These are phyloP conservation scores for Enteromius paludinosus DNA, from an alignment of 2,797 vertebrate species.

Conservation along the genomic window DNA sequence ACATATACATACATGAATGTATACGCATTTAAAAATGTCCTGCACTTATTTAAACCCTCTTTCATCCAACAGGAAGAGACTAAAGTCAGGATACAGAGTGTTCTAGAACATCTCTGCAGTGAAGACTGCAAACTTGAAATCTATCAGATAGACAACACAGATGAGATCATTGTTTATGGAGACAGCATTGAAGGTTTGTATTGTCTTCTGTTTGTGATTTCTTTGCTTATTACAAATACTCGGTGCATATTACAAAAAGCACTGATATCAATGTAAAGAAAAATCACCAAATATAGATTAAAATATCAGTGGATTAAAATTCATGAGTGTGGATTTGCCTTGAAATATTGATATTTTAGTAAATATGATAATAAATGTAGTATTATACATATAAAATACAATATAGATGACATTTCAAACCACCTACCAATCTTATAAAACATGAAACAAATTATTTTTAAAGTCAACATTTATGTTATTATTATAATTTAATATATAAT, in stretches of 20 bases:
- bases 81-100: constrained; percentile 69
- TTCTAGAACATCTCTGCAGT: constrained; percentile 72
- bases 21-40: background rate
- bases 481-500: background rate
- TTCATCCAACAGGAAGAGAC: constrained; percentile 68
- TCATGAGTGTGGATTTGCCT: background rate
- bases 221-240: background rate
- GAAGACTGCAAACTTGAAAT: constrained; percentile 77
- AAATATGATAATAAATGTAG: background rate
- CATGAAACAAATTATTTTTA: background rate
- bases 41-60: background rate
- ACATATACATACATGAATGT: background rate
- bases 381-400: background rate
- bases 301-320: background rate
- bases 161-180: constrained; percentile 75
- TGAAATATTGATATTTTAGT: background rate
- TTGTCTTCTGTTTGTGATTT: background rate
- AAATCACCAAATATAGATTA: background rate
- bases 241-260: background rate
- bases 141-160: constrained; percentile 73
- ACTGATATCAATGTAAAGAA: background rate
- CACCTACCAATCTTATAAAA: background rate
- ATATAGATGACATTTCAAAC: background rate
- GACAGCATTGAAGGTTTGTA: constrained; percentile 76
- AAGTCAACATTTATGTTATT: background rate